These are phyloP conservation scores for Opisthocomus hoazin DNA, from an alignment of 2,113 vertebrate species.

Conservation along the genomic window DNA sequence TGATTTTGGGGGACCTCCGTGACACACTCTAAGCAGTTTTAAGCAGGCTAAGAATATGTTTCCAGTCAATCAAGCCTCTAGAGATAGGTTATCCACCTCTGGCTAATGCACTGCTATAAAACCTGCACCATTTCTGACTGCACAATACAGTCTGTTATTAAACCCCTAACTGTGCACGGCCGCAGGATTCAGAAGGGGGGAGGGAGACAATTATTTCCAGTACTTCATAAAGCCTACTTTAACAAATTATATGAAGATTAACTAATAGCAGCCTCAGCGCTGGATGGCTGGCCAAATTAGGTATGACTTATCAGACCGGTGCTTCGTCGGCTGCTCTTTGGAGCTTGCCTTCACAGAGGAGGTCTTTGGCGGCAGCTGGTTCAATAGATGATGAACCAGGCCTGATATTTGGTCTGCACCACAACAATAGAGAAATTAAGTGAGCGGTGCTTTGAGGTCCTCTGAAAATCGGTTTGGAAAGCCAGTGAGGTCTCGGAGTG, in stretches of 20 bases:
- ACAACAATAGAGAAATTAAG: neutral
- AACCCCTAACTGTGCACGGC: neutral
- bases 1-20: conserved; percentile 46
- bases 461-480: neutral
- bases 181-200: neutral
- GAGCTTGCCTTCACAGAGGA: neutral
- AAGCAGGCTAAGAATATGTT: conserved; percentile 47
- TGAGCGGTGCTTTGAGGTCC: neutral
- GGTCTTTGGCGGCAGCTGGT: neutral
- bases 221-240: conserved; percentile 38
- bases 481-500: neutral
- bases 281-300: conserved; percentile 28
- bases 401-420: neutral
- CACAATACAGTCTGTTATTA: conserved; percentile 22
- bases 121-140: conserved; percentile 31
- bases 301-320: neutral
- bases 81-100: conserved; percentile 55
- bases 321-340: neutral
- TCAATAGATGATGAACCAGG: neutral
- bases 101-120: conserved; percentile 39
- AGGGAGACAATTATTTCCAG: conserved; percentile 28
- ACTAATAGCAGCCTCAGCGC: neutral
- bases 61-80: conserved; percentile 51
- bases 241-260: conserved; percentile 51
- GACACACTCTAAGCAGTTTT: conserved; percentile 51